These are phyloP conservation scores for Thereuonema tuberculata DNA, from an alignment of 1,140 invertebrate species.

Conservation along the genomic window DNA sequence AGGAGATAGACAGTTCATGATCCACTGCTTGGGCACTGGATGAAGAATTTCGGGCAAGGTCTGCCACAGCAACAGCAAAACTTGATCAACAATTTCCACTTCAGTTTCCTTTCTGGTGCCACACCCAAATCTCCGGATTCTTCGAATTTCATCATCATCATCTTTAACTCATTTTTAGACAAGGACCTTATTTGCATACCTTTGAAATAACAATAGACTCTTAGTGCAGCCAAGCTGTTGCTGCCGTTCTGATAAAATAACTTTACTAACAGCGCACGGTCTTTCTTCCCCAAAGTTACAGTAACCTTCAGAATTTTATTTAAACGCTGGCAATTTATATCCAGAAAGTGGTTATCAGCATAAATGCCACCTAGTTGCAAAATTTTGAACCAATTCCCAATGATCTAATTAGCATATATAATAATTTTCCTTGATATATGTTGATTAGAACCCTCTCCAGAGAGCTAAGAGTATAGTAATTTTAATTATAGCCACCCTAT, in stretches of 20 bases:
- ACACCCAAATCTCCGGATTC: background rate
- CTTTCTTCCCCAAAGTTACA: too few relatives aligned
- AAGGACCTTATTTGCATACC: background rate
- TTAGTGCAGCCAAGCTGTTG: background rate
- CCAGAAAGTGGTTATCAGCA: too few relatives aligned
- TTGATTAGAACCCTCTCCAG: too few relatives aligned
- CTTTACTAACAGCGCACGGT: background rate
- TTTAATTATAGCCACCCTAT: too few relatives aligned
- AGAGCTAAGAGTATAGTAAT: too few relatives aligned
- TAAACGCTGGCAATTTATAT: too few relatives aligned
- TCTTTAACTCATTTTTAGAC: background rate
- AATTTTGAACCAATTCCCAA: too few relatives aligned
- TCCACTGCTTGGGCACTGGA: background rate
- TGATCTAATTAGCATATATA: too few relatives aligned
- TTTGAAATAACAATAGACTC: too few relatives aligned
- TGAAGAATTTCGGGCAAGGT: background rate
- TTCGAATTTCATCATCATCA: background rate
- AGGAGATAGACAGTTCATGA: background rate
- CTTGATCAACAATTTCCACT: background rate
- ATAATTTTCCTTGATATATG: too few relatives aligned
- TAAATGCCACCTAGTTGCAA: too few relatives aligned
- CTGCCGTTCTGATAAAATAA: background rate
- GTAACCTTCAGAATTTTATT: too few relatives aligned
- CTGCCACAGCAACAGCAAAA: background rate
- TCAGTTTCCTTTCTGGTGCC: background rate